phyloP scores from a whole-genome alignment of 1,140 invertebrate genomes.

The Heliothis virescens region DNA sequence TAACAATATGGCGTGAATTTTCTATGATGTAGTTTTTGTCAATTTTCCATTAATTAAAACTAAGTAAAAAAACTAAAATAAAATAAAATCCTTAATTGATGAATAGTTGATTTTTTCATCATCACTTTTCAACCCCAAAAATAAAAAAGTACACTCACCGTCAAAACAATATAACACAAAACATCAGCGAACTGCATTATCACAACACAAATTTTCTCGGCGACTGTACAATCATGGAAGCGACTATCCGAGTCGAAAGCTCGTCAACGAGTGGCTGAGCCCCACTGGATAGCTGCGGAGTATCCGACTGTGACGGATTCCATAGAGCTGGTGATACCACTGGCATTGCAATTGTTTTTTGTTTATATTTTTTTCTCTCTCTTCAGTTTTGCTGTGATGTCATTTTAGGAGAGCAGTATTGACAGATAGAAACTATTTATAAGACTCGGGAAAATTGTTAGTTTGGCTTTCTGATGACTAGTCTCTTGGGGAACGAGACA shows the following conservation, averaged over 20 bases:
- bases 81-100: too few species aligned
- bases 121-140: too few species aligned
- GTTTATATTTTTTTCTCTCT: neutral
- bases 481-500: too few species aligned
- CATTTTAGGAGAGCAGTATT: neutral
- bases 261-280: slow-evolving; percentile 57
- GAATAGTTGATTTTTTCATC: too few species aligned
- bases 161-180: slow-evolving; percentile 63
- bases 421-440: too few species aligned
- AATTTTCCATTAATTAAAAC: too few species aligned
- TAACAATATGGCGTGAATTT: too few species aligned
- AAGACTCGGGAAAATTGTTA: too few species aligned
- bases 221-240: slow-evolving; percentile 13
- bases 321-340: slow-evolving; percentile 62
- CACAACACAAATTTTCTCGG: slow-evolving; percentile 45
- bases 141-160: slow-evolving; percentile 58
- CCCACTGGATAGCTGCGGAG: slow-evolving; percentile 55
- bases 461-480: neutral
- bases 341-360: slow-evolving; percentile 3
- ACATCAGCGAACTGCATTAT: slow-evolving; percentile 63
- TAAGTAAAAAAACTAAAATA: too few species aligned
- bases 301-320: slow-evolving; percentile 60
- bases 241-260: slow-evolving; percentile 64
- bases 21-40: too few species aligned
- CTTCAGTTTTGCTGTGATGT: neutral